Percentiles rank a stretch among this genome's conserved stretches.
These are phyloP conservation scores for Syritta pipiens DNA, from an alignment of 2,888 invertebrate genomes.

Conservation along the genomic window DNA sequence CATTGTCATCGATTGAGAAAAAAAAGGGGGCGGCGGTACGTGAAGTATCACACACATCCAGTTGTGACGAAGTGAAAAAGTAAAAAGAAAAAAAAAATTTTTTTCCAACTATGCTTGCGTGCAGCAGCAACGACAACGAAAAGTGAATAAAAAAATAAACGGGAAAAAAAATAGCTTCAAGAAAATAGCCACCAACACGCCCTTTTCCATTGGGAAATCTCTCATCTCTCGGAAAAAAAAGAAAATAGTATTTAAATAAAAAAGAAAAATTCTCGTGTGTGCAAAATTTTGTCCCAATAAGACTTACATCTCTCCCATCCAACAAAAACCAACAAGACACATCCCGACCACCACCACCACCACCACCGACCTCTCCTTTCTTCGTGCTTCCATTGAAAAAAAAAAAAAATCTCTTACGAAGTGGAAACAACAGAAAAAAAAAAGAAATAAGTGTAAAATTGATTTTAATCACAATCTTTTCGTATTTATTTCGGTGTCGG, in stretches of 20 bases:
- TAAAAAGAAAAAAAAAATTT: slow-evolving; percentile 24
- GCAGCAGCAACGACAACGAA: slow-evolving; percentile 10
- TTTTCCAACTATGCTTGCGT: slow-evolving; percentile 13
- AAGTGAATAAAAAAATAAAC: slow-evolving; percentile 21
- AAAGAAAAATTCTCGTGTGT: slow-evolving; percentile 27
- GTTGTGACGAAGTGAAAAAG: background rate
- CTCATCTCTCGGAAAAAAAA: too few species aligned
- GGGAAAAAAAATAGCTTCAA: background rate
- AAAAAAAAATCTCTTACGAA: slow-evolving; percentile 9
- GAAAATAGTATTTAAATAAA: background rate
- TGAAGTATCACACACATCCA: slow-evolving; percentile 35
- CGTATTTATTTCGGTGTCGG: slow-evolving; percentile 12
- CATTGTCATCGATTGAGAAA: slow-evolving; percentile 68
- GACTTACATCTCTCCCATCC: slow-evolving; percentile 33
- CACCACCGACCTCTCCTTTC: background rate
- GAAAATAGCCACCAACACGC: slow-evolving; percentile 41
- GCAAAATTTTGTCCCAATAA: slow-evolving; percentile 39
- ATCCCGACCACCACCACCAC: background rate
- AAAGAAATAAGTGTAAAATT: slow-evolving; percentile 47
- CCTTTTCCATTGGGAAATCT: slow-evolving; percentile 52
- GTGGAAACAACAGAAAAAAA: slow-evolving; percentile 1
- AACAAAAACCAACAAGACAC: too few species aligned
- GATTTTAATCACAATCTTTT: slow-evolving; percentile 21
- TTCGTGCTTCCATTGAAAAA: slow-evolving; percentile 1
- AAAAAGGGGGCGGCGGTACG: slow-evolving; percentile 61